Evolutionary conservation across 2,888 invertebrate genomes (phyloP).

Genomic region (Stenchaetothrips biformis): DNA sequence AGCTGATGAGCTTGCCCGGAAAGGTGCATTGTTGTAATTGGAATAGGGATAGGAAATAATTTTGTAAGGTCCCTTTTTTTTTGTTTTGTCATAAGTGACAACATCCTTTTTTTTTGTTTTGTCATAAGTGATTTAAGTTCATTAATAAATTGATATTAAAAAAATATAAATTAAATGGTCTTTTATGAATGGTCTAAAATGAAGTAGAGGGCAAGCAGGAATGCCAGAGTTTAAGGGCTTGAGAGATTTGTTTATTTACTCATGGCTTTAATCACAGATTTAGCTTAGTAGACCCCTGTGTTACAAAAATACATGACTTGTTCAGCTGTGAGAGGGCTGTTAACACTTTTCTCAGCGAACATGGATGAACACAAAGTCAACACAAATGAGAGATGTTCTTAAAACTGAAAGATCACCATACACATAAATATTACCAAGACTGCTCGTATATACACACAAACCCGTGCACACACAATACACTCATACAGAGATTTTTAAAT

Average conservation of each 20-base stretch:
- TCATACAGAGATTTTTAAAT: too few relatives aligned
- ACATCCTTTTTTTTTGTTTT: neutral
- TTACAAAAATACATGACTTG: neutral
- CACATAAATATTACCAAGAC: neutral
- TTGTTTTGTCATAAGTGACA: neutral
- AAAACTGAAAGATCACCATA: neutral
- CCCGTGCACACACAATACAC: neutral
- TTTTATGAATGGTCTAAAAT: neutral
- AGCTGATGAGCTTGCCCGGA: conserved; percentile 80
- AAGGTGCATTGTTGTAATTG: conserved; percentile 55
- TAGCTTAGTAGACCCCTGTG: neutral
- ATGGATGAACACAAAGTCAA: neutral
- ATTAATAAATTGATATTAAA: neutral
- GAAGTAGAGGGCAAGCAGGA: neutral
- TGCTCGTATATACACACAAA: neutral
- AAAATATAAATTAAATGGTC: neutral
- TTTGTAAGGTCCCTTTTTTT: neutral
- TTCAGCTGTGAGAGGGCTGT: neutral
- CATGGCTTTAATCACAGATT: neutral
- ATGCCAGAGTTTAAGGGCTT: neutral
- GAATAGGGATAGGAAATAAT: neutral
- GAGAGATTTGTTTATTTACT: neutral
- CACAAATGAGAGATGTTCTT: neutral
- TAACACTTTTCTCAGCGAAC: neutral
- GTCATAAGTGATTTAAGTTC: neutral